phyloP scores from a whole-genome alignment of 2,888 invertebrate genomes.

The Stenchaetothrips biformis region DNA sequence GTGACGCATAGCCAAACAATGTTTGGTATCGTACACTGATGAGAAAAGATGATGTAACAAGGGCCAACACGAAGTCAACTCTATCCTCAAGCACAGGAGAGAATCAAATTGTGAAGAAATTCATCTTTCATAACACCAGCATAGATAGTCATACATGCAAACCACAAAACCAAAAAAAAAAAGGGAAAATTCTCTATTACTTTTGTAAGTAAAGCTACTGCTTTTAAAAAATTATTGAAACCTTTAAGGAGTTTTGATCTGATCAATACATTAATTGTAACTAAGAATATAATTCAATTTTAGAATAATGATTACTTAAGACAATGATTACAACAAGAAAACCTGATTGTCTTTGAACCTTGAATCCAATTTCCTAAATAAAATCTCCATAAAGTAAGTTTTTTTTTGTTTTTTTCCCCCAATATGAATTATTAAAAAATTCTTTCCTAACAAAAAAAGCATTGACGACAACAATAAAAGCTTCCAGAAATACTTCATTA shows the following conservation, averaged over 20 bases:
- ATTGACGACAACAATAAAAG: no score
- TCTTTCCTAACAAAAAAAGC: no score
- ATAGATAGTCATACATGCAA: background rate
- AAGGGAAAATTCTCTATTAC: background rate
- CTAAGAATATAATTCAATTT: background rate
- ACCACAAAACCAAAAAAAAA: background rate
- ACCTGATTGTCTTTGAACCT: background rate
- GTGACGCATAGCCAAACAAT: background rate
- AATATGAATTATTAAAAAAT: no score
- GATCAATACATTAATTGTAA: background rate
- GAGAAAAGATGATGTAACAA: background rate
- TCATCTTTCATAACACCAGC: background rate
- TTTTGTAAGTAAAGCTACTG: background rate
- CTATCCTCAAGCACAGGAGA: background rate
- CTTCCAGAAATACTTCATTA: background rate
- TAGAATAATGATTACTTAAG: background rate
- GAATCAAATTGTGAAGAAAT: background rate
- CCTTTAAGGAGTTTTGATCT: background rate
- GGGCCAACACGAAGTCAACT: background rate
- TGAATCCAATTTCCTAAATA: background rate
- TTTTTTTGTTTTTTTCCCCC: constrained; percentile 30
- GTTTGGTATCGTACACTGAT: background rate
- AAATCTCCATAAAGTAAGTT: no score
- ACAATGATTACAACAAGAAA: background rate
- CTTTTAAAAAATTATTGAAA: background rate